Evolutionary conservation across 2,113 vertebrate species (phyloP).

Genomic region (Indicator indicator): DNA sequence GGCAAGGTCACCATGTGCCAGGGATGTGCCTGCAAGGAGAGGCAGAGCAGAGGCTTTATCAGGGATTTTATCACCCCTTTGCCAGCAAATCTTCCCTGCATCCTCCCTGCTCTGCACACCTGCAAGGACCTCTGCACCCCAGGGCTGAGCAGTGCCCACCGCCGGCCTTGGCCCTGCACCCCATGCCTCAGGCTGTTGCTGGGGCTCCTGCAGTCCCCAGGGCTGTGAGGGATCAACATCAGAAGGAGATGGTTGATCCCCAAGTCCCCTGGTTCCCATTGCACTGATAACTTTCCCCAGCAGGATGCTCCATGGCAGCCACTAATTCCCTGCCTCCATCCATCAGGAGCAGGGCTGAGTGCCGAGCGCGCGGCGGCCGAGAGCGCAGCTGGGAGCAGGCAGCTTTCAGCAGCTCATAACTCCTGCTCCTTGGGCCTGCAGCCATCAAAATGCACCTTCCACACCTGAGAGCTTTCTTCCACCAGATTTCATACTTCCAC

Average conservation of each 20-base stretch:
- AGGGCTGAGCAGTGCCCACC: neutral
- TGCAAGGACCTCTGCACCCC: neutral
- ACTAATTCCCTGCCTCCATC: neutral
- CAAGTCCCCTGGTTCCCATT: neutral
- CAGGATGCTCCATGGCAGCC: conserved; percentile 24
- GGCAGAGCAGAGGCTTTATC: fast-evolving
- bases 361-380: neutral
- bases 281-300: neutral
- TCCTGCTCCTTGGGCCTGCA: neutral
- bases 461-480: neutral
- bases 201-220: neutral
- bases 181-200: neutral
- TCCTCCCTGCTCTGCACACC: neutral
- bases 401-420: neutral
- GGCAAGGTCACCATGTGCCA: neutral
- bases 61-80: neutral
- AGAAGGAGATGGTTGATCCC: neutral
- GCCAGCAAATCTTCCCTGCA: neutral
- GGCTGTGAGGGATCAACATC: neutral
- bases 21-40: neutral
- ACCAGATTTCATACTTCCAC: neutral
- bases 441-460: conserved; percentile 27
- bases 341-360: neutral
- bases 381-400: neutral
- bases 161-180: neutral